Evolutionary conservation across 2,113 vertebrate species (phyloP).

Genomic region (Zosterops hypoxanthus): DNA sequence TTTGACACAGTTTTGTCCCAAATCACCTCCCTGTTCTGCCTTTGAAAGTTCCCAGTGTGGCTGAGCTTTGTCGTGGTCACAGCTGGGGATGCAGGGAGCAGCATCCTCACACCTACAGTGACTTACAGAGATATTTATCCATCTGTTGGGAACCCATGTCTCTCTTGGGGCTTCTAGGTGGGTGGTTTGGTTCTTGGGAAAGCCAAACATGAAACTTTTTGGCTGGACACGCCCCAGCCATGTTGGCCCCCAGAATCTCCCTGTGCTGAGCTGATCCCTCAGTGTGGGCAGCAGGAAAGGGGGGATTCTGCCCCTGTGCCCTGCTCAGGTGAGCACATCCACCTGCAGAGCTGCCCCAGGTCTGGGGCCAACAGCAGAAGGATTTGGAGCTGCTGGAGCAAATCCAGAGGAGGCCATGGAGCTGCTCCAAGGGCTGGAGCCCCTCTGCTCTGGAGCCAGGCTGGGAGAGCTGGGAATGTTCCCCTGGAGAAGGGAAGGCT

Average conservation of each 20-base stretch:
- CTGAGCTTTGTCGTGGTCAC: fast-evolving
- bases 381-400: fast-evolving
- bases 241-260: neutral
- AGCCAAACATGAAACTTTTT: neutral
- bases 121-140: neutral
- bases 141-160: fast-evolving
- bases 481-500: fast-evolving
- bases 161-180: neutral
- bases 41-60: neutral
- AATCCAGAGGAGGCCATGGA: neutral
- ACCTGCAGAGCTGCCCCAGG: neutral
- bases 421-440: neutral
- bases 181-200: neutral
- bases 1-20: neutral
- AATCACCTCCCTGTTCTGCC: neutral
- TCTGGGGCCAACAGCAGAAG: fast-evolving
- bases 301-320: neutral
- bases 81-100: neutral
- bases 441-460: neutral
- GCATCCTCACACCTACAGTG: fast-evolving
- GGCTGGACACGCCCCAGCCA: neutral
- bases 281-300: neutral
- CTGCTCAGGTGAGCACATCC: neutral
- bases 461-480: neutral
- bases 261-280: neutral